Percentiles rank a stretch among this genome's conserved stretches.
Conservation (phyloP, 2,797 vertebrate species). For the Falco concolor region DNA sequence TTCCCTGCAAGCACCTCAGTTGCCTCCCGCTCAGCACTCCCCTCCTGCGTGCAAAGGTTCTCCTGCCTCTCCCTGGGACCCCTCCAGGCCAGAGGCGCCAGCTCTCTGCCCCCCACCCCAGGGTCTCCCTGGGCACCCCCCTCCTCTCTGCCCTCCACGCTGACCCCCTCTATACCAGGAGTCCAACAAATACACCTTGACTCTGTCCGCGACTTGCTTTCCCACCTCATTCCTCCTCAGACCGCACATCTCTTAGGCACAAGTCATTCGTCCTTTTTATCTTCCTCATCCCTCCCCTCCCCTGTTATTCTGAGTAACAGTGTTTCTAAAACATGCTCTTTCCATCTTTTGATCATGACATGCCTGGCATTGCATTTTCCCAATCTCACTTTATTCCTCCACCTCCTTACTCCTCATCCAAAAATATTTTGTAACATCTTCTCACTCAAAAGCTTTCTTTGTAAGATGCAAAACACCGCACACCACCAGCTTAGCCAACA, state of each 20-base stretch:
- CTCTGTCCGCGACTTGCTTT: accelerated
- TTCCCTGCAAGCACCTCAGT: accelerated
- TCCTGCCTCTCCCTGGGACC: background rate
- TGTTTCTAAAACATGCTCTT: background rate
- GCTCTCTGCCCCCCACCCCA: background rate
- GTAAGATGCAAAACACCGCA: background rate
- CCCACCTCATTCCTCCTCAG: background rate
- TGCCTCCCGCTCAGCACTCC: background rate
- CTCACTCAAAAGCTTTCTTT: background rate
- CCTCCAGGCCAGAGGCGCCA: accelerated
- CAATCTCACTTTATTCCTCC: background rate
- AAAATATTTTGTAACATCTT: background rate
- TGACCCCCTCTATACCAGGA: accelerated
- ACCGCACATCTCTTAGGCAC: background rate
- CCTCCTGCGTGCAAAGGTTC: background rate
- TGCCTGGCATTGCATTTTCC: background rate
- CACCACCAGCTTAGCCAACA: background rate
- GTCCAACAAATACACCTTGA: background rate
- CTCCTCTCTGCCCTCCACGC: background rate
- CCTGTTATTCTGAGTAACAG: background rate
- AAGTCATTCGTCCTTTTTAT: background rate
- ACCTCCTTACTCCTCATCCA: background rate
- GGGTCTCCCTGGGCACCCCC: background rate
- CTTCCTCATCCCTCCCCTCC: background rate
- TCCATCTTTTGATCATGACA: background rate